phyloP scores from a whole-genome alignment of 2,797 vertebrate species.

The Ataeniobius toweri region DNA sequence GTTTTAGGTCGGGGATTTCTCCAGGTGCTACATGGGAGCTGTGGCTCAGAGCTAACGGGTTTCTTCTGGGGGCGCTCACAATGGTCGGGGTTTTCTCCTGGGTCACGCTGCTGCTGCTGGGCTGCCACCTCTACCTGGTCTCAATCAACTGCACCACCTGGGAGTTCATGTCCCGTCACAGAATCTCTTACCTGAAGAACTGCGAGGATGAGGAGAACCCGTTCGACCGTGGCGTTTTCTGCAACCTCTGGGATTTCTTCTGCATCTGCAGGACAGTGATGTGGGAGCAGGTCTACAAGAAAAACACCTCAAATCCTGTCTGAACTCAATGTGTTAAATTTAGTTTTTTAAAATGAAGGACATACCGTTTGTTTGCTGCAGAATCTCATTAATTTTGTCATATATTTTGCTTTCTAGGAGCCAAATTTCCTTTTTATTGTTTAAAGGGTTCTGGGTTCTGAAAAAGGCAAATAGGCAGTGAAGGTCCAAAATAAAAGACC shows the following conservation, averaged over 20 bases:
- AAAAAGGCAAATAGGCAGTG: neutral
- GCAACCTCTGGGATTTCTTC: slow-evolving; percentile 92
- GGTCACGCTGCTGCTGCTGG: slow-evolving; percentile 84
- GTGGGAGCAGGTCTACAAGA: slow-evolving; percentile 87
- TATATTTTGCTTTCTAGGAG: neutral
- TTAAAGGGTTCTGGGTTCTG: neutral
- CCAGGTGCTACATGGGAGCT: slow-evolving; percentile 75
- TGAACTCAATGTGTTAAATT: slow-evolving; percentile 22
- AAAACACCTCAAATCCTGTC: slow-evolving; percentile 40
- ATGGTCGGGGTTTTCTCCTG: slow-evolving; percentile 75
- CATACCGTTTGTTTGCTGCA: neutral
- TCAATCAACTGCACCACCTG: slow-evolving; percentile 92
- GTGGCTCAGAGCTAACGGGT: slow-evolving; percentile 82
- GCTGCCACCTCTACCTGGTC: slow-evolving; percentile 90
- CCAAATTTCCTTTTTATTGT: neutral
- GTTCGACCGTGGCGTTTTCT: slow-evolving; percentile 87
- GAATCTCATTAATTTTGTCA: neutral
- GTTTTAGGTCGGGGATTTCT: slow-evolving; percentile 86
- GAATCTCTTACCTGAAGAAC: slow-evolving; percentile 90
- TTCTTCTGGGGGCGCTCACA: slow-evolving; percentile 82
- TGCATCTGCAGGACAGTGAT: slow-evolving; percentile 82
- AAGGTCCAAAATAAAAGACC: neutral
- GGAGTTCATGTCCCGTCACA: slow-evolving; percentile 94
- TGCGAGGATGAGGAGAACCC: slow-evolving; percentile 83
- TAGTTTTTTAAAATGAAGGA: neutral